Evolutionary conservation across 2,888 invertebrate species (phyloP), one percentile per base, ranked within the genome.

Genomic region (Yponomeuta evonymella): DNA sequence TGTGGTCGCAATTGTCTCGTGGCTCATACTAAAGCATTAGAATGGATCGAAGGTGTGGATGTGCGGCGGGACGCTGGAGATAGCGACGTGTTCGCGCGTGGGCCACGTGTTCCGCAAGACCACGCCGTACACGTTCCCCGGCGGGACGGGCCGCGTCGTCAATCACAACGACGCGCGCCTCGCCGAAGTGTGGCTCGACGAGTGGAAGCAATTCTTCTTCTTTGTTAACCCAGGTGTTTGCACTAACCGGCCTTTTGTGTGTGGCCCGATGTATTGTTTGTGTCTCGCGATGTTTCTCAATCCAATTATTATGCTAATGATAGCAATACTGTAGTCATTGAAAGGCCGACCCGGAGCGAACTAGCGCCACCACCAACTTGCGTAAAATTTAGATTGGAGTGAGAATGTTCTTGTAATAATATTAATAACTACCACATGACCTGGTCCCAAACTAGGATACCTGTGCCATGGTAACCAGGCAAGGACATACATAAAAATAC

Each of bases 181-280:
- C 83, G 99, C 98, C 77, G 98, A 98, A 91, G 99, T 99, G 81
- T 99, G 99, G 99, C 96, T 99, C 93, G 99, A 99, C 94, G 98
- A 98, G 85, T 99, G 99, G 97, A 98, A 98, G 95, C 96, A 97
- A 89, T 98, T 98, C 96, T 98, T 98, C 96, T 98, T 97, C 96
- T 97, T 97, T 94, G 97, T 98, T 94, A 98, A 98, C 94, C 98
- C 98, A 96, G 98, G 98, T 98, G 93, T 58, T 58, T 58, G 51
- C 15, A 58, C 51, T 58, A 58, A 58, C 51, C 51, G 51, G 51
- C 51, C 15, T 15, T 58, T 58, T 58, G 51, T 58, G 51, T 15
- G 51, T 58, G 51, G 12, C 15, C 15, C 15, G 51, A 58, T 9
- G 15, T 12, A 15, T 58, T 58, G 51, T 58, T 58, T 15, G 51